Evolutionary conservation across 1,140 invertebrate species (phyloP), one percentile per base, ranked within the genome.

Genomic region (Bombus sylvicola): DNA sequence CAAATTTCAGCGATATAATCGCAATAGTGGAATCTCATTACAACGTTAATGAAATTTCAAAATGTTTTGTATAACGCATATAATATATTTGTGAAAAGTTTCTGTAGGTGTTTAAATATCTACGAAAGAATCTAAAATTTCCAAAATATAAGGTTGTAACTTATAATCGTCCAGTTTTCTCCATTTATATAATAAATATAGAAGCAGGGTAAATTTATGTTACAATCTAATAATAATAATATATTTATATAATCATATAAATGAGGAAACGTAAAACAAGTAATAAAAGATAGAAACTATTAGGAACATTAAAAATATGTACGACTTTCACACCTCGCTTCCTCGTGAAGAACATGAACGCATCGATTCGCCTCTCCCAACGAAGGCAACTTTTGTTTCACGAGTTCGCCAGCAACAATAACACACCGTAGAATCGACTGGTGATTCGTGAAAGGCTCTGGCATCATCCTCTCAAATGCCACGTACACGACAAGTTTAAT

Each of bases 401-500:
- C 64, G 39, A 47, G 53, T 39, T 69, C 53, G 39, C 37, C 43
- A 18, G 13, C 59, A 77, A 88, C 87, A 91, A 90, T 90, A 90
- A 87, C 66, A 76, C 78, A 81, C 62, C 76, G 59, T 64, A 75
- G 74, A 72, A 90, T 81, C 89, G 81, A 79, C 74, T 82, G 77
- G 69, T 68, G 74, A 90, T 91, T 89, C 89, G 90, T 91, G 90
- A 91, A 91, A 91, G 90, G 90, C 71, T 37, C 86, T 37, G 64
- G 83, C 80, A 80, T 89, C 89, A 83, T 87, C 82, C 83, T 90
- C 78, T 87, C 64, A 91, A 91, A 91, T 91, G 90, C 90, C 89
- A 91, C 87, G 85, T 89, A 86, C 68, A 69, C 87, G 53, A 39
- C 83, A 47, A 68, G 59, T 62, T 73, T 62, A 75, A 89, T 91